phyloP scores from a whole-genome alignment of 1,140 invertebrate genomes.

The Brachionus rotundiformis region DNA sequence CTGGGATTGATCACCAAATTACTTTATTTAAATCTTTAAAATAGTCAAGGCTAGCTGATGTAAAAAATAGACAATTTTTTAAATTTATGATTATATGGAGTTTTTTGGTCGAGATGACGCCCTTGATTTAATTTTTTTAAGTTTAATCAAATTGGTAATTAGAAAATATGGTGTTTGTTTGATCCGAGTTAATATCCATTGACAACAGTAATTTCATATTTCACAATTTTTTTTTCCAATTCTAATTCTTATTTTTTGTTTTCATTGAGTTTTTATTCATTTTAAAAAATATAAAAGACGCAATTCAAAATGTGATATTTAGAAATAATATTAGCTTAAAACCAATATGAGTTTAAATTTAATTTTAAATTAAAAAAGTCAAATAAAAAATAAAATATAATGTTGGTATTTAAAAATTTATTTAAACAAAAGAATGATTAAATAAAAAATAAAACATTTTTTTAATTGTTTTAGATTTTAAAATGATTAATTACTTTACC shows the following conservation, averaged over 20 bases:
- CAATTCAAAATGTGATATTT: neutral
- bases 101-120: too few species aligned
- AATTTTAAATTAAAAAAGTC: neutral
- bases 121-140: too few species aligned
- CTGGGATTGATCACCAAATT: too few species aligned
- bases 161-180: too few species aligned
- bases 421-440: neutral
- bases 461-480: neutral
- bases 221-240: neutral
- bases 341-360: neutral
- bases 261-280: neutral
- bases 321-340: neutral
- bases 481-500: neutral
- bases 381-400: neutral
- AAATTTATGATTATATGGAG: too few species aligned
- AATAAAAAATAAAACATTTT: neutral
- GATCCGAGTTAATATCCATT: too few species aligned
- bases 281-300: neutral
- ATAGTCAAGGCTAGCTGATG: too few species aligned
- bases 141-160: too few species aligned
- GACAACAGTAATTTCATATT: too few species aligned
- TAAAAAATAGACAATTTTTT: too few species aligned
- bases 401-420: neutral
- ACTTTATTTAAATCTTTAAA: too few species aligned
- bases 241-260: neutral